A percentile compares a stretch with the other conserved stretches of the same genome.
These are phyloP conservation scores for Cotesia glomerata DNA, from an alignment of 1,140 invertebrate species.

Conservation along the genomic window DNA sequence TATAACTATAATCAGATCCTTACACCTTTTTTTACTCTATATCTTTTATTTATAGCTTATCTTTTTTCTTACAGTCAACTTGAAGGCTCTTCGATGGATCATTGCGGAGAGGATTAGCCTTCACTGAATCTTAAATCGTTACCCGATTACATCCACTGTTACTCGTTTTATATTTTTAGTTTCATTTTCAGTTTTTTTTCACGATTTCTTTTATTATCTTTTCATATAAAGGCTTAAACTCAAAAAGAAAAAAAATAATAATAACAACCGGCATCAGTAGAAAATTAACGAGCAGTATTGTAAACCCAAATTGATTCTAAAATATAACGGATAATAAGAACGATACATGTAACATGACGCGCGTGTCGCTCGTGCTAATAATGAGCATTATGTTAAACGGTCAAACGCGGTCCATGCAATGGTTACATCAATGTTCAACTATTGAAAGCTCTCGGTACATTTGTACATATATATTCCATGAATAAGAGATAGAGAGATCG, in stretches of 20 bases:
- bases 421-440: neutral
- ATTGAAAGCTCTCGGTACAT: neutral
- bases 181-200: neutral
- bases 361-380: constrained; percentile 42
- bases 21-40: constrained; percentile 41
- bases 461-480: neutral
- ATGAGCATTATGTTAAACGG: constrained; percentile 42
- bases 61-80: constrained; percentile 5
- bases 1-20: too few relatives aligned
- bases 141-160: constrained; percentile 22
- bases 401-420: constrained; percentile 5
- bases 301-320: constrained; percentile 48
- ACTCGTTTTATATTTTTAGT: neutral
- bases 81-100: constrained; percentile 43
- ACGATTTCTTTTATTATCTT: neutral
- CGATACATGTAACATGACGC: constrained; percentile 24
- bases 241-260: too few relatives aligned
- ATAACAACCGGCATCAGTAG: neutral
- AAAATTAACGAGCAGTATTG: constrained; percentile 48
- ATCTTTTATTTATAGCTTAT: constrained; percentile 27
- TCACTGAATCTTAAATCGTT: constrained; percentile 43
- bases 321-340: constrained; percentile 22
- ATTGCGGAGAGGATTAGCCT: constrained; percentile 44
- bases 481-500: neutral
- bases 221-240: neutral